Percentiles rank a stretch among this genome's conserved stretches.
These are phyloP conservation scores for Gorsachius magnificus DNA, from an alignment of 2,797 vertebrate genomes.

Conservation along the genomic window DNA sequence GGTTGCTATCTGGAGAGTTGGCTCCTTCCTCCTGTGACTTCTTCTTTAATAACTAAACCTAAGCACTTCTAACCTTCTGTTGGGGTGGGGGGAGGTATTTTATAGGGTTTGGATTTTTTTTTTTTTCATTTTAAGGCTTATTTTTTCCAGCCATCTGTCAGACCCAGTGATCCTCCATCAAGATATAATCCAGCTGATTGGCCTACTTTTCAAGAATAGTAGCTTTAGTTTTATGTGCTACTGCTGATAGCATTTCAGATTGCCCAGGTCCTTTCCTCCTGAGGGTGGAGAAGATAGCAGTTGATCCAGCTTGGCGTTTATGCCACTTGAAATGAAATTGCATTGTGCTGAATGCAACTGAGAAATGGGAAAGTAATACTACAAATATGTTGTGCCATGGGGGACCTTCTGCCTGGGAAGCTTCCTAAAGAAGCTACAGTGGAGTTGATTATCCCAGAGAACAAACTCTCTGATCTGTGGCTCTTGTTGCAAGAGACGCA, in stretches of 20 bases:
- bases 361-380: conserved; percentile 28
- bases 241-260: background rate
- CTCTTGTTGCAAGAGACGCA: background rate
- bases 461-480: background rate
- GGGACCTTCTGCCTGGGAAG: background rate
- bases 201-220: background rate
- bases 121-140: background rate
- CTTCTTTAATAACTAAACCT: background rate
- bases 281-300: conserved; percentile 10
- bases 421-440: background rate
- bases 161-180: background rate
- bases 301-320: conserved; percentile 42
- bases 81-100: background rate
- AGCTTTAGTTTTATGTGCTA: background rate
- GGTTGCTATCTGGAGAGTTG: background rate
- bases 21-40: background rate
- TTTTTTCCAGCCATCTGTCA: conserved; percentile 30
- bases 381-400: background rate
- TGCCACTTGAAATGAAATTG: conserved; percentile 61
- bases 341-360: conserved; percentile 39
- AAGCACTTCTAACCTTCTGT: background rate
- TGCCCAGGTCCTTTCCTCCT: background rate
- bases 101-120: background rate
- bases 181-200: conserved; percentile 8
- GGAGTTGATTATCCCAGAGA: background rate